Conservation (phyloP, 2,113 vertebrate species). For the Oreochromis niloticus region DNA sequence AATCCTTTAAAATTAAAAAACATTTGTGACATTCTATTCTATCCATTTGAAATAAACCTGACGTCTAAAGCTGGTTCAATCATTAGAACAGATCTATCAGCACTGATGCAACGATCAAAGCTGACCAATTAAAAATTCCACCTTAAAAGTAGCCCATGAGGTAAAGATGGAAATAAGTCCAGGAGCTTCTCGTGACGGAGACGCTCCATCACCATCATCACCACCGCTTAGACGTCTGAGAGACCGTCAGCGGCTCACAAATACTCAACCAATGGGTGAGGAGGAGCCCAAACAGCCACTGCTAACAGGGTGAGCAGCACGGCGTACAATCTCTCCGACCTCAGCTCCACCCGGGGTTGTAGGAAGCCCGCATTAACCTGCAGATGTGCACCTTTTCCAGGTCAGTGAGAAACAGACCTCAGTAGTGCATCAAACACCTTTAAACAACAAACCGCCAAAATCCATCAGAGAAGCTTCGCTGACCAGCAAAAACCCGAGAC, state of each 20-base stretch:
- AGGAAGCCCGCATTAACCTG: background rate
- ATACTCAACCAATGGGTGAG: background rate
- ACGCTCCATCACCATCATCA: background rate
- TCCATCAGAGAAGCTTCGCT: background rate
- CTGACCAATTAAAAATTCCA: background rate
- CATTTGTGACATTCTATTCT: background rate
- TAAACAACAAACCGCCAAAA: background rate
- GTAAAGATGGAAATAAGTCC: background rate
- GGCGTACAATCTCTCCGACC: accelerated
- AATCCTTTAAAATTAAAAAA: background rate
- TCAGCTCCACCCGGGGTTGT: background rate
- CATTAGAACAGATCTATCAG: background rate
- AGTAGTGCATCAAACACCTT: background rate
- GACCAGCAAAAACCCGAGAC: background rate
- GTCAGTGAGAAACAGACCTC: background rate
- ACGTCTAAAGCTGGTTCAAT: background rate
- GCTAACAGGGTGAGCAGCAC: background rate
- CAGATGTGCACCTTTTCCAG: background rate
- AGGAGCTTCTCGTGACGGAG: background rate
- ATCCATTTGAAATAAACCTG: background rate
- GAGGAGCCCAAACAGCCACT: background rate
- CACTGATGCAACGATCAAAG: background rate
- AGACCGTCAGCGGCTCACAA: background rate
- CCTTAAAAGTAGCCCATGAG: background rate
- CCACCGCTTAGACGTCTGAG: background rate